Evolutionary conservation across 2,113 vertebrate genomes (phyloP), one percentile per base, ranked within the genome.

Genomic region (Furnarius figulus): DNA sequence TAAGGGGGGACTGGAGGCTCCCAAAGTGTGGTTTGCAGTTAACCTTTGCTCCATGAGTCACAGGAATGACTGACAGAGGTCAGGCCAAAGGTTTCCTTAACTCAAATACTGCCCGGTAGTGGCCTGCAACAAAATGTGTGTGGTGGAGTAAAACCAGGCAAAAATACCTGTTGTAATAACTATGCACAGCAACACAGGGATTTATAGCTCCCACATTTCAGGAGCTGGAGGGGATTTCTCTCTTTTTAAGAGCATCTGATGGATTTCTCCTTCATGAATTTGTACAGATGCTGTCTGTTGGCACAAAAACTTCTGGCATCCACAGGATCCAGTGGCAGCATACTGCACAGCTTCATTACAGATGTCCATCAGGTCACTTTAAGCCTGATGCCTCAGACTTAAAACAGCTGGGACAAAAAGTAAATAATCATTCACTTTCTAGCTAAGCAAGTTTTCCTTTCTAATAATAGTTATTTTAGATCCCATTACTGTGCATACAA

Each of bases 21-120:
- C 49, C 8, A 2, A 71, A 89, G 52, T 22, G 28, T 61, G 73
- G 77, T 81, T 78, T 95, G 59, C 70, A 89, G 91, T 58, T 89
- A 90, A 95, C 91, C 94, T 95, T 95, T 96, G 89, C 44, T 85
- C 84, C 0, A 0, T 39, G 44, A 96, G 84, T 72, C 93, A 89
- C 35, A 59, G 23, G 25, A 87, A 90, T 90, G 84, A 96, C 66
- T 91, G 93, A 96, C 94, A 95, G 84, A 89, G 96, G 93, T 97
- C 94, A 93, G 91, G 89, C 47, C 86, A 92, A 95, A 95, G 94
- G 95, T 89, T 93, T 61, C 47, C 65, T 39, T 44, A 49, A 65
- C 35, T 84, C 47, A 78, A 44, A 97, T 72, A 85, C 78, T 52
- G 35, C 66, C 30, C 0, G 1, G 85, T 16, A 93, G 70, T 5